Evolutionary conservation across 2,888 invertebrate genomes (phyloP), one percentile per base, ranked within the genome.

Genomic region (Notocelia uddmanniana): DNA sequence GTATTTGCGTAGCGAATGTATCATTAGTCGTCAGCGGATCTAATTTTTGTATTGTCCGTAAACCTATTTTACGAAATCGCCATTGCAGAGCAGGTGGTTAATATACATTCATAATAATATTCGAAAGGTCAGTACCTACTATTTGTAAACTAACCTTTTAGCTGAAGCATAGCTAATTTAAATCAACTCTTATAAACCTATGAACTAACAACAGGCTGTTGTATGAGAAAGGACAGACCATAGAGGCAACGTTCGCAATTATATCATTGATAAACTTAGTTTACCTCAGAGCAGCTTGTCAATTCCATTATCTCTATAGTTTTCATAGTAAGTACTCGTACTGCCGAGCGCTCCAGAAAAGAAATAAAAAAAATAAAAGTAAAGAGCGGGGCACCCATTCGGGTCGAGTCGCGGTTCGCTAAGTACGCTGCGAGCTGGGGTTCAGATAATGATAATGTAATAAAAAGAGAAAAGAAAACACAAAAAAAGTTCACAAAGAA

Each of bases 21-120:
- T 55, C 58, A 71, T 71, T 68, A 70, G 70, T 68, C 69, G 74
- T 76, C 68, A 69, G 73, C 52, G 48, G 37, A 72, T 74, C 45
- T n/a, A 68, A 63, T 77, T 73, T 76, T 18, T 37, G 23, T 73
- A 58, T 60, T 64, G 74, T 71, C 69, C 75, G 45, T 76, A 73
- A 75, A 74, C 71, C 50, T n/a, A 72, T 72, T 72, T 67, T 55
- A 26, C 67, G 48, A 72, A 59, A 48, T 50, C 48, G 37, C 62
- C 26, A 66, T 67, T 55, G 26, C 54, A 52, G 52, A 41, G 48
- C 45, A 59, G 57, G 34, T 54, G 45, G 62, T 59, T 18, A 60
- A 21, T 54, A 21, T 58, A 58, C 52, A 21, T 8, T 0, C 1
- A 31, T 31, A 2, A 31, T 58, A 10, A 69, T 41, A 3, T 41